Base-by-base conservation (phyloP, 2,888 invertebrate genomes). In the Hermodice carunculata region DNA sequence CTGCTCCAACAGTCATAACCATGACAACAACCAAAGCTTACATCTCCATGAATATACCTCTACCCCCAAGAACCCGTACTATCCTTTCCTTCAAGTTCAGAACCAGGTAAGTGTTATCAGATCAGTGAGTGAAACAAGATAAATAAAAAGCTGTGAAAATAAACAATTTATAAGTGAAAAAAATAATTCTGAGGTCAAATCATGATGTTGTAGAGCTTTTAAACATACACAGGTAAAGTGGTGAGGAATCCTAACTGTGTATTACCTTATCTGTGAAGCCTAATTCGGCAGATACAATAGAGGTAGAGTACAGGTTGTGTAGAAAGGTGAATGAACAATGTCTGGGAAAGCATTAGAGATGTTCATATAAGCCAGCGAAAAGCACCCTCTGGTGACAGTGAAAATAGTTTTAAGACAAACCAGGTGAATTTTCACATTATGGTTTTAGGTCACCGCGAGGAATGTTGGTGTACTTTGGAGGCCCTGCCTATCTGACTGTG, bases 381-480 rank as follows among this genome's bases (percentile, higher is more conserved):
- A n/a, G n/a, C n/a, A n/a, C n/a, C n/a, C n/a, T n/a, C n/a, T n/a
- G n/a, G n/a, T n/a, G n/a, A n/a, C n/a, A n/a, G n/a, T n/a, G n/a
- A n/a, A n/a, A n/a, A n/a, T n/a, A n/a, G n/a, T n/a, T n/a, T n/a
- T n/a, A n/a, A n/a, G n/a, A n/a, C n/a, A n/a, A n/a, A n/a, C n/a
- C n/a, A n/a, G n/a, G n/a, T n/a, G n/a, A n/a, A n/a, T n/a, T n/a
- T n/a, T n/a, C n/a, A n/a, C n/a, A n/a, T n/a, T n/a, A 8, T 8
- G 8, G 11, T 57, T 57, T 19, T 60, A 71, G 71, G 44, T 69
- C 69, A 5, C 22, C 34, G 1, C 8, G 51, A n/a, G 73, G 74
- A 3, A 22, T 74, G 28, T 32, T 74, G 37, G 73, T 74, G 42
- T 74, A 67, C 61, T 57, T 73, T 19, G 74, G 73, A 6, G 73